Base-by-base conservation (phyloP, 2,888 invertebrate species). In the Kuschelorhynchus macadamiae region DNA sequence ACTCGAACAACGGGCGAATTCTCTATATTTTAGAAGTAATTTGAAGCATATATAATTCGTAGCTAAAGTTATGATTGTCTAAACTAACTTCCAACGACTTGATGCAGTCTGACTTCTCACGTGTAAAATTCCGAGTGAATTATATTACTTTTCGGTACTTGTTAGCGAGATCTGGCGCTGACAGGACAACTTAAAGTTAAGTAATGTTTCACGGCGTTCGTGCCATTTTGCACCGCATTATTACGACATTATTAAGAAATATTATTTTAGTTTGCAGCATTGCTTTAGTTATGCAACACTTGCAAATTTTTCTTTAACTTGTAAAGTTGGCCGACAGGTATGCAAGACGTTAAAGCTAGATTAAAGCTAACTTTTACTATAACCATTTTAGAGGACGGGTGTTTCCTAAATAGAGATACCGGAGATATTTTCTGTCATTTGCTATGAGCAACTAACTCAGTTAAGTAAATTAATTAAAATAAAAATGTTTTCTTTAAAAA, bases 151-250 rank as follows among this genome's bases (percentile, higher is more conserved):
- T 55, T 47, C 47, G 55, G 46, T 55, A 53, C 53, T 66, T 60
- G 60, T 33, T 52, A 30, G 61, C 36, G 55, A 63, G 63, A 63
- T 57, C 64, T 64, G 57, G 50, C 50, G 41, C 64, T 64, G 64
- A 64, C 64, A 64, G 64, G 50, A 64, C 64, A 49, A 56, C 64
- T 50, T 57, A 57, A 64, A 64, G 57, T 64, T 64, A 64, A 64
- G 64, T 64, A 64, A 57, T 56, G 63, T 52, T 50, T 57, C 56
- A 41, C 57, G 42, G 57, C 50, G 49, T 64, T 55, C 18, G 55
- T 55, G 55, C 55, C 39, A 55, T 63, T 64, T 57, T 64, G 49
- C 64, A 56, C 64, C 56, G 33, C 64, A 64, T 64, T 64, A 64
- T 49, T 12, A 21, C 20, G 50, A 57, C 41, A 30, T 64, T 57